phyloP scores from a whole-genome alignment of 2,113 vertebrate genomes.

The Mola mola region DNA sequence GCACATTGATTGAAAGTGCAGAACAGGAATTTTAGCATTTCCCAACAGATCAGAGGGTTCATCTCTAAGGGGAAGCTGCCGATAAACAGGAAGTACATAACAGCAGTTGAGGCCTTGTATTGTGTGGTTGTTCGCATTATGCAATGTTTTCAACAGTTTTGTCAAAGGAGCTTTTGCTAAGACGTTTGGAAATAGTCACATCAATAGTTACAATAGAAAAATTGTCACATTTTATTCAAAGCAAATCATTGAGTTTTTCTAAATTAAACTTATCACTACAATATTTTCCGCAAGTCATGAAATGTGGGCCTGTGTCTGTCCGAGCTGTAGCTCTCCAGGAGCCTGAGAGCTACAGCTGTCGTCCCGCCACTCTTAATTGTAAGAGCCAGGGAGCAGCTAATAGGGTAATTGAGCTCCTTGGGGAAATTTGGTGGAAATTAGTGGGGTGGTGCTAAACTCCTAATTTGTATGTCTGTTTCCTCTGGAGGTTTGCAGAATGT shows the following conservation, averaged over 20 bases:
- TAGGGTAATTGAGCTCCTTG: constrained; percentile 60
- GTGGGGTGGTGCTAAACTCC: constrained; percentile 55
- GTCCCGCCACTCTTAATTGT: constrained; percentile 43
- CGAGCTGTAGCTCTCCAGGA: background rate
- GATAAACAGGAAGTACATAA: constrained; percentile 44
- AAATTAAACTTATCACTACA: background rate
- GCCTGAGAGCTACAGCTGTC: constrained; percentile 52
- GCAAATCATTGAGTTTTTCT: no score
- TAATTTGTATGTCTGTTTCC: constrained; percentile 63
- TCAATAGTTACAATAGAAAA: no score
- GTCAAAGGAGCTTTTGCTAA: background rate
- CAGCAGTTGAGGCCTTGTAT: constrained; percentile 4
- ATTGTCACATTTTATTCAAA: background rate
- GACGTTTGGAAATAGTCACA: background rate
- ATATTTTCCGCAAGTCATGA: background rate
- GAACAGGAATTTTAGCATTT: constrained; percentile 31
- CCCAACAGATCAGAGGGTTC: constrained; percentile 16
- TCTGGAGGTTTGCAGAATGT: constrained; percentile 57
- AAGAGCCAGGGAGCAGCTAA: constrained; percentile 34
- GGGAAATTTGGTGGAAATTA: constrained; percentile 66
- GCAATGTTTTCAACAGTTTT: constrained; percentile 11
- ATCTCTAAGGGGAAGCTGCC: constrained; percentile 21
- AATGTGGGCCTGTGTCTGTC: background rate
- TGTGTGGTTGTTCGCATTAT: background rate
- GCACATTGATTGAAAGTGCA: background rate